Percentiles rank a stretch among this genome's conserved stretches.
Evolutionary conservation across 2,113 vertebrate species (phyloP).

Genomic region (Pituophis catenifer): DNA sequence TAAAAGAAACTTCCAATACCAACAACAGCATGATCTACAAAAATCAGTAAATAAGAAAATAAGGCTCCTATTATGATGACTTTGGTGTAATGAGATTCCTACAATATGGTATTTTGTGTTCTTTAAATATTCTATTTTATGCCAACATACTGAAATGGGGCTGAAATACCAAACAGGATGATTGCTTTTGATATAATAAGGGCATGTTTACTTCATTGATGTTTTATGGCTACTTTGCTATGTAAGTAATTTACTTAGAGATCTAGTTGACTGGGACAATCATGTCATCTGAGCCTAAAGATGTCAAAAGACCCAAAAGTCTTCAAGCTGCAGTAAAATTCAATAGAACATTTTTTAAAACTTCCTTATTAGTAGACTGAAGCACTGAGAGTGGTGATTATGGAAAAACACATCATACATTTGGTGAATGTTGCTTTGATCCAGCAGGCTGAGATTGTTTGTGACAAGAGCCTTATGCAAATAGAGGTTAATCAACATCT

Average conservation of each 20-base stretch:
- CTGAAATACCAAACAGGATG: background rate
- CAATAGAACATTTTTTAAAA: background rate
- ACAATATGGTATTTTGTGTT: background rate
- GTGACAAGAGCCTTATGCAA: background rate
- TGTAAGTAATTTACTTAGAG: background rate
- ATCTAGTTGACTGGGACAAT: background rate
- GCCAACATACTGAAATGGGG: background rate
- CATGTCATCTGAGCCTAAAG: background rate
- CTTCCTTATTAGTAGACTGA: background rate
- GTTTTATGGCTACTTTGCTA: background rate
- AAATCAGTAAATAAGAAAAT: background rate
- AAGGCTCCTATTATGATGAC: background rate
- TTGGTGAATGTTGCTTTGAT: background rate
- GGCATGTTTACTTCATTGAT: background rate
- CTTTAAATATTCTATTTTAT: background rate
- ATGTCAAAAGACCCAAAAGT: background rate
- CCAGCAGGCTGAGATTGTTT: background rate
- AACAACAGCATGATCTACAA: background rate
- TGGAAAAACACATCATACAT: background rate
- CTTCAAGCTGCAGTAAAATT: background rate
- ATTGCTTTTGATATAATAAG: background rate
- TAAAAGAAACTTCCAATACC: background rate
- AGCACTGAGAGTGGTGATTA: background rate
- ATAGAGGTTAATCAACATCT: background rate
- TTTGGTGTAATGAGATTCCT: background rate